phyloP scores from a whole-genome alignment of 2,113 vertebrate genomes.

The Gavia stellata region DNA sequence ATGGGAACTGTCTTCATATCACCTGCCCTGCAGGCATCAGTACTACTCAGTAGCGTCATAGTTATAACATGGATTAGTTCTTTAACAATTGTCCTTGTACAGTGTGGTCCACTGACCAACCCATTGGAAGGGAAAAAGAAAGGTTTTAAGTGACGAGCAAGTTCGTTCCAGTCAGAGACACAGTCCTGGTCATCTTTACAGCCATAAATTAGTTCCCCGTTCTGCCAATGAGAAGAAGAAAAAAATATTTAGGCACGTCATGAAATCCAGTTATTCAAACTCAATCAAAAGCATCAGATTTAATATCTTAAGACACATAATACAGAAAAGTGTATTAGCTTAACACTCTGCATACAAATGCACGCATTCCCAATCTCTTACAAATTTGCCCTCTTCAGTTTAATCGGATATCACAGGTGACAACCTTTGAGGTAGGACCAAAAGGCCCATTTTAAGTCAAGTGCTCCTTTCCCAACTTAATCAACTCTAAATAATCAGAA shows the following conservation, averaged over 20 bases:
- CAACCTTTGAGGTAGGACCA: neutral
- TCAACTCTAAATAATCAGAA: neutral
- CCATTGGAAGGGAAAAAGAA: conserved; percentile 87
- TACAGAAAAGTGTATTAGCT: neutral
- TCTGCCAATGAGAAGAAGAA: conserved; percentile 68
- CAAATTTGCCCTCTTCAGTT: neutral
- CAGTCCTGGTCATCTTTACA: conserved; percentile 85
- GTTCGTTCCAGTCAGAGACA: conserved; percentile 79
- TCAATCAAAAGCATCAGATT: neutral
- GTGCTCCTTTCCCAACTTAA: neutral
- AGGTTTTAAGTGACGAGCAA: conserved; percentile 86
- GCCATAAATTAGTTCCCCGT: conserved; percentile 91
- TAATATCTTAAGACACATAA: neutral
- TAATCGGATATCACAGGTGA: neutral
- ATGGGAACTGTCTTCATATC: conserved; percentile 67
- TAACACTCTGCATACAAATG: neutral
- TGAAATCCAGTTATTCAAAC: neutral
- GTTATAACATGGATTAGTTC: conserved; percentile 91
- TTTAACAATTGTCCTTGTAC: conserved; percentile 80
- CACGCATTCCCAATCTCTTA: neutral
- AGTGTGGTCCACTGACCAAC: conserved; percentile 77
- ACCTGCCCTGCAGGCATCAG: conserved; percentile 73
- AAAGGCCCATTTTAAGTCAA: neutral
- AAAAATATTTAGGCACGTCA: neutral
- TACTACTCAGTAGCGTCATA: conserved; percentile 79